Conservation (phyloP, 2,113 vertebrate species). For the Butastur rufipennis region DNA sequence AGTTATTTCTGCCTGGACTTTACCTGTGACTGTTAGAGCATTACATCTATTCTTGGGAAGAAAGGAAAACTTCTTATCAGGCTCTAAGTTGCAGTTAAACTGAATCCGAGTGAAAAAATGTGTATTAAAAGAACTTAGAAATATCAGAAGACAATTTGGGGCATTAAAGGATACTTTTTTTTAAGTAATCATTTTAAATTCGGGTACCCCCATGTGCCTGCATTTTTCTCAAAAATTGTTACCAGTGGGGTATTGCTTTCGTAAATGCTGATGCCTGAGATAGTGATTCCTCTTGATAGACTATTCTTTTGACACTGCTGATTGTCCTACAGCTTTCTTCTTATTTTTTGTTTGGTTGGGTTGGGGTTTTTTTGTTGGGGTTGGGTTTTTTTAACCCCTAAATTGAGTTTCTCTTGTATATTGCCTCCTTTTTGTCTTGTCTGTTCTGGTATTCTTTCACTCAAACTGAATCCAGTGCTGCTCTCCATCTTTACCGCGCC, state of each 20-base stretch:
- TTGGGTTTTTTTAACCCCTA: background rate
- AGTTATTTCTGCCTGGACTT: background rate
- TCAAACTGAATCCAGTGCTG: background rate
- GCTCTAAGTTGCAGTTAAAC: background rate
- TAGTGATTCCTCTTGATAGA: background rate
- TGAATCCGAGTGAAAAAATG: background rate
- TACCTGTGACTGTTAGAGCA: background rate
- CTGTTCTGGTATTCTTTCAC: background rate
- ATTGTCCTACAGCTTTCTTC: background rate
- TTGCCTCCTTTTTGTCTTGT: background rate
- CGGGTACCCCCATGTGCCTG: background rate
- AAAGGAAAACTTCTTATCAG: background rate
- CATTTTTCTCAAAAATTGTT: background rate
- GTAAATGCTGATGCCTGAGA: background rate
- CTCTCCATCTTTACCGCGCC: background rate
- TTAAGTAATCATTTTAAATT: background rate
- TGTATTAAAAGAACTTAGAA: background rate
- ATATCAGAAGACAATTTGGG: background rate
- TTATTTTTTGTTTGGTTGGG: background rate
- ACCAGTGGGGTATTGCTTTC: background rate
- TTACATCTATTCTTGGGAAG: background rate
- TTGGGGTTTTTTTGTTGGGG: background rate
- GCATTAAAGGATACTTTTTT: background rate
- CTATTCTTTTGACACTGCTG: background rate
- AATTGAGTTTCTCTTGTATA: background rate